These are phyloP conservation scores for Phyllotreta cruciferae DNA, from an alignment of 2,888 invertebrate genomes.

Conservation along the genomic window DNA sequence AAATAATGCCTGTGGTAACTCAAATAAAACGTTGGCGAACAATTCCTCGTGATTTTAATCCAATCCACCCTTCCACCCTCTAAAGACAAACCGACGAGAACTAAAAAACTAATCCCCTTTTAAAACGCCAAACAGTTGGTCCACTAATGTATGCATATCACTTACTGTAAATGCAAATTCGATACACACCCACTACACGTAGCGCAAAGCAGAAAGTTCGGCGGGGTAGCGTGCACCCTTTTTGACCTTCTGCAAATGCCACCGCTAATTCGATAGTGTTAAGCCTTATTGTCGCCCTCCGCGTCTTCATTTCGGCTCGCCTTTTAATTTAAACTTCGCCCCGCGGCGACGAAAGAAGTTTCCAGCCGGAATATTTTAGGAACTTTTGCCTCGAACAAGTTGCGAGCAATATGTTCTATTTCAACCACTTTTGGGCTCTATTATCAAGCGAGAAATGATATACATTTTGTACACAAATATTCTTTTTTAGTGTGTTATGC, in stretches of 20 bases:
- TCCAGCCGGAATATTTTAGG: slow-evolving; percentile 42
- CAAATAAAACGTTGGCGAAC: neutral
- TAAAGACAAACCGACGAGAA: slow-evolving; percentile 26
- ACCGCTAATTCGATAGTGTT: slow-evolving; percentile 57
- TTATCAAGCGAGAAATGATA: too few relatives aligned
- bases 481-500: too few relatives aligned
- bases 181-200: slow-evolving; percentile 38
- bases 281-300: slow-evolving; percentile 48
- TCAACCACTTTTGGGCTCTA: too few relatives aligned
- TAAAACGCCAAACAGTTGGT: slow-evolving; percentile 34
- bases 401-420: slow-evolving; percentile 23
- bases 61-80: slow-evolving; percentile 21
- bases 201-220: slow-evolving; percentile 17
- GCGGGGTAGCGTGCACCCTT: slow-evolving; percentile 28
- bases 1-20: too few relatives aligned
- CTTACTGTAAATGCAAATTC: slow-evolving; percentile 58
- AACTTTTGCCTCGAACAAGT: slow-evolving; percentile 38
- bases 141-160: slow-evolving; percentile 56
- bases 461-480: too few relatives aligned
- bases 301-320: slow-evolving; percentile 50
- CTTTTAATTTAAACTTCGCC: slow-evolving; percentile 50
- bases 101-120: slow-evolving; percentile 26
- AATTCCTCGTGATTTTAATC: slow-evolving; percentile 15
- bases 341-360: slow-evolving; percentile 23
- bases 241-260: slow-evolving; percentile 58